phyloP scores from a whole-genome alignment of 1,140 invertebrate genomes.

The Anoplophora glabripennis region DNA sequence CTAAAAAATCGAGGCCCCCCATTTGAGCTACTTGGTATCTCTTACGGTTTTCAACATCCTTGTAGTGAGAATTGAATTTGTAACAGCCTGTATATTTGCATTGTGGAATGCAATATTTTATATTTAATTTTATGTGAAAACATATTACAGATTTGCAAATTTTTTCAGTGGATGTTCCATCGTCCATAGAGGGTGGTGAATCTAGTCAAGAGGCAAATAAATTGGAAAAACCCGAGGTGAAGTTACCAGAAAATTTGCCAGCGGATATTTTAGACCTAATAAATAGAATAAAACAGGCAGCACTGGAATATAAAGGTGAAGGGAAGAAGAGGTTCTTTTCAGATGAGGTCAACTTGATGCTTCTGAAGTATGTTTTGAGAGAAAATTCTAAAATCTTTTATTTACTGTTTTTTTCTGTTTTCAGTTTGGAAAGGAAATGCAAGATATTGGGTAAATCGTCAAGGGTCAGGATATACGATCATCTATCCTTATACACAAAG shows the following conservation, averaged over 20 bases:
- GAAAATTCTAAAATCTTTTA: not conserved
- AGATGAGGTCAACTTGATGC: slow-evolving; percentile 57
- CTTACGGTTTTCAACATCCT: too few relatives aligned
- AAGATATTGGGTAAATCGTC: slow-evolving; percentile 48
- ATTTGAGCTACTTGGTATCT: too few relatives aligned
- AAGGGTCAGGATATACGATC: slow-evolving; percentile 58
- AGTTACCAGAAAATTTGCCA: slow-evolving; percentile 59
- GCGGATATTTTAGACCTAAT: slow-evolving; percentile 56
- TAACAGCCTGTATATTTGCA: too few relatives aligned
- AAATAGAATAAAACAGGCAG: slow-evolving; percentile 58
- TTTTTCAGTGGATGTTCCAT: too few relatives aligned
- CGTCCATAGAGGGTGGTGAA: not conserved
- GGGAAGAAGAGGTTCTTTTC: slow-evolving; percentile 64
- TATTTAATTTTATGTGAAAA: too few relatives aligned
- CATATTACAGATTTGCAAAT: too few relatives aligned
- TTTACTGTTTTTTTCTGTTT: slow-evolving; percentile 35
- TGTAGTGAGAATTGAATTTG: too few relatives aligned
- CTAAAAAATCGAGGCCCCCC: too few relatives aligned
- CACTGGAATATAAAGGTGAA: slow-evolving; percentile 49
- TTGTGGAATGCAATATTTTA: too few relatives aligned
- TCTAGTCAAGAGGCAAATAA: slow-evolving; percentile 16
- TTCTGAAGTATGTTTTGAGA: slow-evolving; percentile 56
- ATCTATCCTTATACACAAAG: slow-evolving; percentile 62
- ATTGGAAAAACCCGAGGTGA: slow-evolving; percentile 42
- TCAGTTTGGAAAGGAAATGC: slow-evolving; percentile 60